Evolutionary conservation across 2,888 invertebrate genomes (phyloP).

Genomic region (Rhamnusium bicolor): DNA sequence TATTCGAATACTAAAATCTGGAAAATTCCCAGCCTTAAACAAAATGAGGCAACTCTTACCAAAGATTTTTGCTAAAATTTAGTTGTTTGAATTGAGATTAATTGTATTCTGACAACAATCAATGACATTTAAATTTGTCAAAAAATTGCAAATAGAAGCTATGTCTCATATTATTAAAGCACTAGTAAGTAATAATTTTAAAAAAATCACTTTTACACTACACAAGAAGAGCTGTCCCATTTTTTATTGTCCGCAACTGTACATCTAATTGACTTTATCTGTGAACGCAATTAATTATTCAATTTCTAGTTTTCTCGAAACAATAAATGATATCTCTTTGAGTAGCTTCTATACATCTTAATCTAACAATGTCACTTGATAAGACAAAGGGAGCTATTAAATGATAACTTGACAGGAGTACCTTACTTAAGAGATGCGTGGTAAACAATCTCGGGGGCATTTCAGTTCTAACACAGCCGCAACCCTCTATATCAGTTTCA

Average conservation of each 20-base stretch:
- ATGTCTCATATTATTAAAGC: too few relatives aligned
- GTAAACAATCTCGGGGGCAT: slow-evolving; percentile 20
- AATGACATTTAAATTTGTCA: too few relatives aligned
- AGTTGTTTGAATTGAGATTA: too few relatives aligned
- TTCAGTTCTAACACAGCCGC: neutral
- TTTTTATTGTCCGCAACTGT: neutral
- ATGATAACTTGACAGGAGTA: slow-evolving; percentile 26
- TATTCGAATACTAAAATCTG: too few relatives aligned
- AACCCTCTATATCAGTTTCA: slow-evolving; percentile 5
- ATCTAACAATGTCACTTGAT: slow-evolving; percentile 19
- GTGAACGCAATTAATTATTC: neutral
- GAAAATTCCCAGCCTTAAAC: too few relatives aligned
- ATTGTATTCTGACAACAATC: too few relatives aligned
- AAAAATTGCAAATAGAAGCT: too few relatives aligned
- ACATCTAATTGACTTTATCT: neutral
- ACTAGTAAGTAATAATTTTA: too few relatives aligned
- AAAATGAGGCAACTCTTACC: too few relatives aligned
- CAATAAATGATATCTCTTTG: neutral
- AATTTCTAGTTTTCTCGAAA: neutral
- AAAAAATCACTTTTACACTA: too few relatives aligned
- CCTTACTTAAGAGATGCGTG: neutral
- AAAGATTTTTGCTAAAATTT: too few relatives aligned
- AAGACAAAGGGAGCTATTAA: slow-evolving; percentile 27
- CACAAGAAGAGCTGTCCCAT: neutral
- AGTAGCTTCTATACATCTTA: neutral